Base-by-base conservation (phyloP, 2,797 vertebrate genomes). In the Nothura maculosa region DNA sequence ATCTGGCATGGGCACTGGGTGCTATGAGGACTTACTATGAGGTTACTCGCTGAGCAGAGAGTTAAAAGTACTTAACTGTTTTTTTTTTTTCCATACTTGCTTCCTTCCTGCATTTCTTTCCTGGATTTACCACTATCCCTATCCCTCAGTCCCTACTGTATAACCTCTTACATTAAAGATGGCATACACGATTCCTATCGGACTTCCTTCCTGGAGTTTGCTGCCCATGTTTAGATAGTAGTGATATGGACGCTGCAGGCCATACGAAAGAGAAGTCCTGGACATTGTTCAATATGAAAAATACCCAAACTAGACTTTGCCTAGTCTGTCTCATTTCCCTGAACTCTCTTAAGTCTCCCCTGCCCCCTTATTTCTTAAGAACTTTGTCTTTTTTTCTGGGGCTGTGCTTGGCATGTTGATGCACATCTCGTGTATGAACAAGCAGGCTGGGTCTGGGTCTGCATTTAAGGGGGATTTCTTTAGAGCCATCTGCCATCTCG, bases 401-500 rank as follows among this genome's bases (percentile, higher is more conserved):
- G 88, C 82, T 97, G 97, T 96, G 95, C 97, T 95, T 89, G 66
- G 89, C 82, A 86, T 96, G 75, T 88, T 92, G 95, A 95, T 94
- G 94, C 63, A 90, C 77, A 92, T 93, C 92, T 90, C 38, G 78
- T 93, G 94, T 85, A 95, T 94, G 92, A 97, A 93, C 96, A 97
- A 97, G 96, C 95, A 98, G 95, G 76, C 93, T 89, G 25, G 92
- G 94, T 93, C 90, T 92, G 82, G 66, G 76, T 85, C 85, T 88
- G 92, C 82, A 75, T 97, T 97, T 95, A 94, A 92, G 94, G 76
- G 89, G 81, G 90, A 91, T 97, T 97, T 97, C 96, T 97, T 97
- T 98, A 95, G 93, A 76, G 90, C 98, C 99, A 99, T 99, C 99
- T 99, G 99, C 97, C 98, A 97, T 97, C 94, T 98, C 81, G 89